Conservation (phyloP, 1,140 invertebrate species). For the Thaumetopoea pityocampa region DNA sequence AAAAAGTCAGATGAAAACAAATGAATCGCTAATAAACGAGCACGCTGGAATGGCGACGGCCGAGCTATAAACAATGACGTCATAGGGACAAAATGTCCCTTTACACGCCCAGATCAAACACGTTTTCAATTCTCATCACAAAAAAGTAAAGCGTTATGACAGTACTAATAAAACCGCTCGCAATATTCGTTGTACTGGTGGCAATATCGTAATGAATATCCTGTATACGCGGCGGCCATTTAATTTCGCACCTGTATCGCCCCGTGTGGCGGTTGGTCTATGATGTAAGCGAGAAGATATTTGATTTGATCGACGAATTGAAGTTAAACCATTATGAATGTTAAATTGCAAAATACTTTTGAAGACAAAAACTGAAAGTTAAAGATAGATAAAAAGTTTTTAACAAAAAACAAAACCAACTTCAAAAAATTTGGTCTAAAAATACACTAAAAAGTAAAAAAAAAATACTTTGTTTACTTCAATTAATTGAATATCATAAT, state of each 20-base stretch:
- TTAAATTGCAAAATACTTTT: too few relatives aligned
- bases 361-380: too few relatives aligned
- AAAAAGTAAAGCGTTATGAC: conserved; percentile 58
- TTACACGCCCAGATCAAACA: conserved; percentile 48
- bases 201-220: conserved; percentile 72
- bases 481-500: too few relatives aligned
- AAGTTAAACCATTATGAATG: neutral
- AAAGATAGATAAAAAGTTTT: too few relatives aligned
- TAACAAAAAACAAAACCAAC: too few relatives aligned
- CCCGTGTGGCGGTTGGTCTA: conserved; percentile 35
- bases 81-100: too few relatives aligned
- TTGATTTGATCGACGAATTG: neutral
- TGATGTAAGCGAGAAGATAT: conserved; percentile 12
- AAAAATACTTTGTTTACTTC: too few relatives aligned
- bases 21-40: conserved; percentile 9
- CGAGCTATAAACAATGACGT: conserved; percentile 36
- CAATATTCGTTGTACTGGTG: conserved; percentile 59
- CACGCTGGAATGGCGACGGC: conserved; percentile 11
- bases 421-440: too few relatives aligned
- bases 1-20: conserved; percentile 14
- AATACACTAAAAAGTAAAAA: too few relatives aligned
- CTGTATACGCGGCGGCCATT: conserved; percentile 66
- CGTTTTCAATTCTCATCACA: conserved; percentile 70
- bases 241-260: conserved; percentile 71
- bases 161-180: conserved; percentile 58